Base-by-base conservation (phyloP, 2,888 invertebrate genomes). In the Tetramorium bicarinatum region DNA sequence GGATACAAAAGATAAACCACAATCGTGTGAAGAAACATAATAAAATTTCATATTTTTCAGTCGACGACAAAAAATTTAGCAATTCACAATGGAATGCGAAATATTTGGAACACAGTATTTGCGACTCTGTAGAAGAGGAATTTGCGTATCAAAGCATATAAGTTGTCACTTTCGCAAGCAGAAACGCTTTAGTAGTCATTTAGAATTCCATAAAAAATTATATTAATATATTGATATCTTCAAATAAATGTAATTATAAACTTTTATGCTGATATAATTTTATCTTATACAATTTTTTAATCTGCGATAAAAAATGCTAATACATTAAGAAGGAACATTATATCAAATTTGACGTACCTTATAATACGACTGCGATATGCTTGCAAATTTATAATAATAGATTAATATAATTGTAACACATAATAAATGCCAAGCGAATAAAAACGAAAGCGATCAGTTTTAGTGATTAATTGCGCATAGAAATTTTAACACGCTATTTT, bases 281-380 rank as follows among this genome's bases (percentile, higher is more conserved):
- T 56, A 8, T 54, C 1, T 44, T 59, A 21, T 38, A 25, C 25
- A 47, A 59, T 76, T 66, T 64, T 15, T 64, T 76, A 38, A 7
- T 34, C 18, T 11, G 8, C 9, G 25, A 61, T 7, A n/a, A 41
- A 29, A 34, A 29, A 59, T 41, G 15, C 15, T 49, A 38, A 3
- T 34, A 34, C 29, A 34, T 34, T 34, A 34, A 34, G 4, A 29
- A 41, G 4, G 7, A 47, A 47, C 0, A 47, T 47, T 3, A 47
- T 13, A 29, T 59, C 18, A 61, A 64, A 47, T 72, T 44, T 18
- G 4, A 79, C 72, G 8, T 71, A 79, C 79, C 72, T 79, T 79
- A 72, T 59, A 18, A 44, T 54, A 47, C 25, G 13, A 34, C 34
- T 47, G 21, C 34, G 47, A 47, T 41, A 79, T 8, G 79, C 79